phyloP scores from a whole-genome alignment of 2,888 invertebrate species.

The Ischnura elegans region DNA sequence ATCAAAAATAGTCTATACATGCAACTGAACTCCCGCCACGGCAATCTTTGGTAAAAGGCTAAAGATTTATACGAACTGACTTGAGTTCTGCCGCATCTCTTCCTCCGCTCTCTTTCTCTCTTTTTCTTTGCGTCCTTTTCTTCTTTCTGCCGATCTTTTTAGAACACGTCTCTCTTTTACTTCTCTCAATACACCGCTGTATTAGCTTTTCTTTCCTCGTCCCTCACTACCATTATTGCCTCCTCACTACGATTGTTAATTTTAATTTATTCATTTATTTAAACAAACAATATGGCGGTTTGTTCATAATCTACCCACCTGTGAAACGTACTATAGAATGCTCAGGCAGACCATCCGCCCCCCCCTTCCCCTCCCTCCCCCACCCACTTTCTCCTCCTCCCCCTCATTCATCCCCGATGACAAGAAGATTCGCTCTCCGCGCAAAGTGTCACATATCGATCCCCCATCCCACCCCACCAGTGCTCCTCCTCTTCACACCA shows the following conservation, averaged over 20 bases:
- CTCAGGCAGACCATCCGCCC: neutral
- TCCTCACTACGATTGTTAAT: too few relatives aligned
- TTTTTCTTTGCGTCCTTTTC: too few relatives aligned
- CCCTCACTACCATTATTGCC: neutral
- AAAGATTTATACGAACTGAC: too few relatives aligned
- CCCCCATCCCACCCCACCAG: neutral
- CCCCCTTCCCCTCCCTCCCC: neutral
- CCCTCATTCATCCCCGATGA: neutral
- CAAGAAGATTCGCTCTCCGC: constrained; percentile 28
- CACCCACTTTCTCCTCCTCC: neutral
- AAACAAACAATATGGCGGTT: too few relatives aligned
- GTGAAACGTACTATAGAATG: too few relatives aligned
- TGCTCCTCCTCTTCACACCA: neutral
- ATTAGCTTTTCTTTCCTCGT: neutral
- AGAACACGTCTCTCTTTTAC: neutral
- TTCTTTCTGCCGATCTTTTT: too few relatives aligned
- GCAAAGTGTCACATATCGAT: constrained; percentile 51
- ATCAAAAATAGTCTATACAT: too few relatives aligned
- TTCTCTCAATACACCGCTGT: too few relatives aligned
- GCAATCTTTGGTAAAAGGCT: neutral
- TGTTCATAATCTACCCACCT: too few relatives aligned
- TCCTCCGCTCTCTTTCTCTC: neutral
- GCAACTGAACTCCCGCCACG: neutral
- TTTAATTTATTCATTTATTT: too few relatives aligned
- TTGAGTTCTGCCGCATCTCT: too few relatives aligned